Evolutionary conservation across 2,888 invertebrate species (phyloP).

Genomic region (Pachycephus smyrnensis): DNA sequence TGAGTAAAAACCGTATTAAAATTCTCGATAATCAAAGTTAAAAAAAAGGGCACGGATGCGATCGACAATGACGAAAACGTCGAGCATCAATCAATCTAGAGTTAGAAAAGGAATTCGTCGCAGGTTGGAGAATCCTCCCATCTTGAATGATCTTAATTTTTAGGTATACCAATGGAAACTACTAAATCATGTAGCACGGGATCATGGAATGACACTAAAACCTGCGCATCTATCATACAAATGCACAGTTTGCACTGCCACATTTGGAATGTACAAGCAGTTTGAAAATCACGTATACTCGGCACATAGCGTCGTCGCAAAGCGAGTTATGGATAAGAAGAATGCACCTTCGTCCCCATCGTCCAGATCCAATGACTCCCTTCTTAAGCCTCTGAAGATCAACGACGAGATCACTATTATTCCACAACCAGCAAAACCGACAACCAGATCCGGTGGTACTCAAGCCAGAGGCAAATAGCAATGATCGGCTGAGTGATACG

Average conservation of each 20-base stretch:
- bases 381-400: constrained; percentile 85
- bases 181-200: constrained; percentile 90
- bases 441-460: constrained; percentile 54
- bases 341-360: constrained; percentile 69
- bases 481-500: constrained; percentile 58
- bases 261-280: constrained; percentile 95
- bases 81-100: background rate
- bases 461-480: constrained; percentile 65
- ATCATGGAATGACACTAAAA: constrained; percentile 91
- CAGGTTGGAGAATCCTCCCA: background rate
- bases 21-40: background rate
- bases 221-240: constrained; percentile 95
- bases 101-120: background rate
- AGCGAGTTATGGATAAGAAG: constrained; percentile 85
- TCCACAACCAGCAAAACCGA: constrained; percentile 79
- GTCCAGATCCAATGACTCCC: constrained; percentile 71
- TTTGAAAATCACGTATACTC: constrained; percentile 95
- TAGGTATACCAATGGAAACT: constrained; percentile 95
- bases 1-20: constrained; percentile 67
- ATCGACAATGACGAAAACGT: too few species aligned
- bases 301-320: constrained; percentile 91
- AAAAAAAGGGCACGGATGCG: background rate
- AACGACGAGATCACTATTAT: constrained; percentile 92
- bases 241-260: constrained; percentile 94
- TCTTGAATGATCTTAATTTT: constrained; percentile 40